phyloP scores from a whole-genome alignment of 2,113 vertebrate species.

The Hyperopisus bebe region DNA sequence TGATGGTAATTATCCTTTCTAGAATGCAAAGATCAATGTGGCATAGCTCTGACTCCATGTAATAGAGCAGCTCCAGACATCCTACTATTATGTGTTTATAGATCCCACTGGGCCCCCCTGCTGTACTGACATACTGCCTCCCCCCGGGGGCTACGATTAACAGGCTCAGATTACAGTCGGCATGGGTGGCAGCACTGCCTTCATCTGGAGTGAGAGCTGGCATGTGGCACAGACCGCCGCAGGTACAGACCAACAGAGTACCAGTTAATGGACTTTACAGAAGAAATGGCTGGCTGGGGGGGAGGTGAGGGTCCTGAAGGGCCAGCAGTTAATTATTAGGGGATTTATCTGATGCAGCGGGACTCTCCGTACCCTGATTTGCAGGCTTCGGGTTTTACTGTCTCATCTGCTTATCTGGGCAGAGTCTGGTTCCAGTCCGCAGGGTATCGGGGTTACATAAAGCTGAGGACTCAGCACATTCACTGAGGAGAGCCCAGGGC shows the following conservation, averaged over 20 bases:
- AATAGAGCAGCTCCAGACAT: neutral
- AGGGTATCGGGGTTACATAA: neutral
- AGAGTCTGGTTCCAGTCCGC: neutral
- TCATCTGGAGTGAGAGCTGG: neutral
- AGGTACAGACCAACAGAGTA: neutral
- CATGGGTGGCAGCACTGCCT: neutral
- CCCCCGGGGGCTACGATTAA: neutral
- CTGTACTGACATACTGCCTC: neutral
- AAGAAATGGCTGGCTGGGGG: neutral
- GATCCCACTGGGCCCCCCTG: neutral
- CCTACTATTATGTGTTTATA: neutral
- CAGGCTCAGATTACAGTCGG: neutral
- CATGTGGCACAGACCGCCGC: neutral
- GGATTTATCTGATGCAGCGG: neutral
- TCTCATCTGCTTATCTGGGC: neutral
- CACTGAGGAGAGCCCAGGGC: neutral
- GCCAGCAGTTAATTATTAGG: constrained; percentile 7
- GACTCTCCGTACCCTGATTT: neutral
- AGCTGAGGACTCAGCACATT: constrained; percentile 1
- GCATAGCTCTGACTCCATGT: neutral
- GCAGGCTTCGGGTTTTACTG: neutral
- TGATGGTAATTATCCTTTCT: neutral
- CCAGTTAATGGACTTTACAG: neutral
- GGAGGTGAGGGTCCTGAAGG: neutral
- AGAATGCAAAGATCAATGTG: neutral